Base-by-base conservation (phyloP, 1,140 invertebrate genomes). In the Neuroterus valhalla region DNA sequence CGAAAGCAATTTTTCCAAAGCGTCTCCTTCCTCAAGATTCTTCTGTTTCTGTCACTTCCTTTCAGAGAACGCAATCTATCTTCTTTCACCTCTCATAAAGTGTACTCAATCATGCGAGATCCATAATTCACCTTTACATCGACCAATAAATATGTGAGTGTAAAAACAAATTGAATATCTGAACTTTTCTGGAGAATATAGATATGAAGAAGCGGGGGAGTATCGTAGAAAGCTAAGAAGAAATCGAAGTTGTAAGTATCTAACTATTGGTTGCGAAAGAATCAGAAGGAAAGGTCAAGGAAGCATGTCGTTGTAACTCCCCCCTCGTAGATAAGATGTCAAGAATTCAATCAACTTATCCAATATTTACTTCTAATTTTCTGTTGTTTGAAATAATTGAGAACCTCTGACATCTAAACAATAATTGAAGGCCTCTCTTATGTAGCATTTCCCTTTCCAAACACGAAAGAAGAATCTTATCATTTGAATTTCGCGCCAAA, bases 1-100 rank as follows among this genome's bases (percentile, higher is more conserved):
- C 4, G 55, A 31, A 62, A 62, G 55, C 21, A 62, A 62, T 62
- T 62, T 62, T 62, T 62, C 21, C 55, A 62, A 62, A 62, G 55
- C 55, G 31, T 12, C 55, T 62, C 55, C 1, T 31, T 26, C n/a
- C 21, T 26, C 26, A 15, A 31, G 23, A 31, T 62, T 62, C 55
- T 62, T 62, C 55, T 62, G 55, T 26, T 62, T 26, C 55, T 62
- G 55, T 62, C 55, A 62, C 23, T 62, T 62, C 23, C 31, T 62
- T 62, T 15, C 21, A 23, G 23, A 62, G 55, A 38, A 62, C 15
- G 55, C 48, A 44, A 46, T 46, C 68, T 48, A 19, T 70, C 44
- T 70, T 45, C 26, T n/a, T 70, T 31, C 23, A 1, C 48, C 44
- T 70, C 45, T 48, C 23, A 8, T n/a, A 45, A 11, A 62, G 55